Evolutionary conservation across 2,888 invertebrate species (phyloP).

Genomic region (Thecocarcelia acutangulata): DNA sequence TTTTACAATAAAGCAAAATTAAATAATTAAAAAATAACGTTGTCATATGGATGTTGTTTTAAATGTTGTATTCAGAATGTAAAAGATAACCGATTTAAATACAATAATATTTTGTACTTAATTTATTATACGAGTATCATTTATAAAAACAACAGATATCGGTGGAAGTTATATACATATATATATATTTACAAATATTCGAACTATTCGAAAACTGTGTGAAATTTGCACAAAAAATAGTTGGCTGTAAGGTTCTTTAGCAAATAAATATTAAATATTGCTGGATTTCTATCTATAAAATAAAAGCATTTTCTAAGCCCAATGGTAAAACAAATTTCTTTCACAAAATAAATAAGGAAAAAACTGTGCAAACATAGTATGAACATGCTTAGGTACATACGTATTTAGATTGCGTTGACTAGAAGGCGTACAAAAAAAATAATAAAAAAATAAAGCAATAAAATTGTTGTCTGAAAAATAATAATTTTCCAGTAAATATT

Average conservation of each 20-base stretch:
- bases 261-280: no score
- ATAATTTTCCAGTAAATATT: no score
- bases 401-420: no score
- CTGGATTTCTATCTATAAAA: no score
- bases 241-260: conserved; percentile 21
- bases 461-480: no score
- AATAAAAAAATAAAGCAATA: no score
- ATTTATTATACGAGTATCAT: conserved; percentile 19
- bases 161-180: conserved; percentile 19
- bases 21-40: conserved; percentile 39
- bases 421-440: no score
- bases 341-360: no score
- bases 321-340: no score
- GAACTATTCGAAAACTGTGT: conserved; percentile 13
- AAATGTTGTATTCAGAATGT: conserved; percentile 77
- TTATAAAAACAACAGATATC: conserved; percentile 30
- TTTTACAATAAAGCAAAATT: conserved; percentile 47
- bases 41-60: conserved; percentile 71
- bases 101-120: conserved; percentile 41
- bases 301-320: no score
- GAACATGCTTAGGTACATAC: no score
- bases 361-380: no score
- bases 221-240: not conserved
- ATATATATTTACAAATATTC: not conserved
- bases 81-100: conserved; percentile 53